Conservation (phyloP, 2,113 vertebrate genomes). For the Hypocryptadius cinnamomeus region DNA sequence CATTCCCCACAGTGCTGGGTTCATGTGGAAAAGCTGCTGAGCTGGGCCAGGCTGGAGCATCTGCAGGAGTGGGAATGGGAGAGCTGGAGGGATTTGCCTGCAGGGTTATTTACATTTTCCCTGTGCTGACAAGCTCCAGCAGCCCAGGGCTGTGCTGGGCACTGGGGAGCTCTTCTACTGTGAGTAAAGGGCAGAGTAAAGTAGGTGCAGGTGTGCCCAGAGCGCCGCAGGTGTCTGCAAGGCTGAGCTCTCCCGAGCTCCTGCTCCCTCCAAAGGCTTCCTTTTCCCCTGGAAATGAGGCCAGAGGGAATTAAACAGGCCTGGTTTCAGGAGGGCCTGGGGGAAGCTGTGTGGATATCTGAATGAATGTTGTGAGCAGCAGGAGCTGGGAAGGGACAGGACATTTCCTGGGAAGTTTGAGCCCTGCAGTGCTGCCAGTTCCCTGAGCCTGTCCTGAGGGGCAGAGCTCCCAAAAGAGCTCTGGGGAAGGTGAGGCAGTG, state of each 20-base stretch:
- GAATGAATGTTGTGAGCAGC: background rate
- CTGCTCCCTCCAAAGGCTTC: background rate
- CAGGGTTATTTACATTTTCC: background rate
- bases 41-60: background rate
- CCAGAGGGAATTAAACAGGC: background rate
- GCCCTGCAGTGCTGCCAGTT: fast-evolving
- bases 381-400: background rate
- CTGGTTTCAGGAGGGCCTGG: background rate
- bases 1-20: fast-evolving
- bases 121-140: background rate
- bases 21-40: background rate
- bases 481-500: fast-evolving
- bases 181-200: background rate
- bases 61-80: background rate
- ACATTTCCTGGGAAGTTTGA: background rate
- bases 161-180: fast-evolving
- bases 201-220: fast-evolving
- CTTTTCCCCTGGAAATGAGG: background rate
- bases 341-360: background rate
- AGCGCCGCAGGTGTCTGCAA: background rate
- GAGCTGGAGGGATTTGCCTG: background rate
- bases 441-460: background rate
- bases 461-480: background rate
- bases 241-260: background rate
- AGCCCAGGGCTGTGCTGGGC: background rate